A percentile compares a stretch with the other conserved stretches of the same genome.
phyloP scores from a whole-genome alignment of 2,113 vertebrate species.

The Beaufortia kweichowensis region DNA sequence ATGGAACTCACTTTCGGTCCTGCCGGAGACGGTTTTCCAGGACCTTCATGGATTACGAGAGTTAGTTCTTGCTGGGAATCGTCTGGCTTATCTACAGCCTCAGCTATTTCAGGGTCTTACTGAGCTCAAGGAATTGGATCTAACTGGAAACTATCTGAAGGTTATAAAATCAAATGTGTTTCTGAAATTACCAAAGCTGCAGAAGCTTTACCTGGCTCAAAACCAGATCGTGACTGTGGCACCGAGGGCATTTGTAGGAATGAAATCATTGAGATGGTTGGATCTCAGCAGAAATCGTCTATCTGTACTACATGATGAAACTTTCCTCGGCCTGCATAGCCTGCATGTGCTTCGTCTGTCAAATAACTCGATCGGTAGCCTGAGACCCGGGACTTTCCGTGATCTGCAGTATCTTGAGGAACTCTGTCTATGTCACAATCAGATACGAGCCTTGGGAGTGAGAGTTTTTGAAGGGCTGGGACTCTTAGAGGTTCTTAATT shows the following conservation, averaged over 20 bases:
- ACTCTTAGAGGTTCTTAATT: slow-evolving; percentile 86
- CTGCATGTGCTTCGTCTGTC: slow-evolving; percentile 89
- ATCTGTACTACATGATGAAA: slow-evolving; percentile 81
- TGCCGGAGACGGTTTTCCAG: slow-evolving; percentile 84
- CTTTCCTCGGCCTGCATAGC: slow-evolving; percentile 83
- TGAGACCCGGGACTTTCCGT: slow-evolving; percentile 85
- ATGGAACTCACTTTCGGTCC: slow-evolving; percentile 88
- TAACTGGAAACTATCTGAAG: slow-evolving; percentile 85
- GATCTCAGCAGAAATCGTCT: slow-evolving; percentile 92
- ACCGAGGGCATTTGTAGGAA: slow-evolving; percentile 85
- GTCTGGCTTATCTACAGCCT: slow-evolving; percentile 89
- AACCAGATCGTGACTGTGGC: slow-evolving; percentile 86
- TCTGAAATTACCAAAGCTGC: slow-evolving; percentile 82
- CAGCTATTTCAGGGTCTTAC: slow-evolving; percentile 85
- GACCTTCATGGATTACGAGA: slow-evolving; percentile 85
- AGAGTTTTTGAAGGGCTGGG: slow-evolving; percentile 86
- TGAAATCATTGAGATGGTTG: slow-evolving; percentile 92
- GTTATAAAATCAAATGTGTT: slow-evolving; percentile 90
- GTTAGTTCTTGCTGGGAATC: slow-evolving; percentile 89
- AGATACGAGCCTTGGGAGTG: slow-evolving; percentile 77
- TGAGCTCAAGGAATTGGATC: slow-evolving; percentile 90
- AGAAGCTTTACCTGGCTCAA: slow-evolving; percentile 90
- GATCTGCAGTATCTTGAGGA: slow-evolving; percentile 93
- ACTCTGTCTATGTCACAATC: slow-evolving; percentile 86
- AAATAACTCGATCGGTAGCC: slow-evolving; percentile 81